Percentiles rank a stretch among this genome's conserved stretches.
Evolutionary conservation across 2,113 vertebrate genomes (phyloP).

Genomic region (Nesogale talazaci): DNA sequence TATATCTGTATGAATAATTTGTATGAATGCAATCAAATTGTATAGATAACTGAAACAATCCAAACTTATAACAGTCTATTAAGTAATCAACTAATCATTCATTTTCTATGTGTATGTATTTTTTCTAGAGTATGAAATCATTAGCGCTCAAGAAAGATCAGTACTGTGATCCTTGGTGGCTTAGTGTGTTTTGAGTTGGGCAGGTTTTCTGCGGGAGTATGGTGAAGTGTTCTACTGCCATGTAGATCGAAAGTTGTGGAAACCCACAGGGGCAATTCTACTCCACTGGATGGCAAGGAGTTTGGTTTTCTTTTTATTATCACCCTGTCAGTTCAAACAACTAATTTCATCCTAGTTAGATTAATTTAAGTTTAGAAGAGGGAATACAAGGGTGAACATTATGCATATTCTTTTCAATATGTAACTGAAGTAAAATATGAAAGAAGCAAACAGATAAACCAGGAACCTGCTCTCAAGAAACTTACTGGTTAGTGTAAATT

Average conservation of each 20-base stretch:
- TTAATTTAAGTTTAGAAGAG: slow-evolving; percentile 13
- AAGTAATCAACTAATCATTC: neutral
- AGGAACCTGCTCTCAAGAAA: slow-evolving; percentile 10
- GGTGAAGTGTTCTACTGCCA: no score
- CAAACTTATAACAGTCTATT: neutral
- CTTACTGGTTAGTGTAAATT: neutral
- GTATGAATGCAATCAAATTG: neutral
- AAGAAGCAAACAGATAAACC: neutral
- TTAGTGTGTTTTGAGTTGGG: no score
- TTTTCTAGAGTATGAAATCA: neutral
- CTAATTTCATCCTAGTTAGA: neutral
- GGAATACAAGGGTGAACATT: neutral
- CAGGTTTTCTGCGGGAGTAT: no score
- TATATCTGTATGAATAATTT: neutral
- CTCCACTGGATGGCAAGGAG: no score
- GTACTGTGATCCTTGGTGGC: neutral
- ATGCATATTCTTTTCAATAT: neutral
- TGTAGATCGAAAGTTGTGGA: no score
- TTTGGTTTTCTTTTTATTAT: neutral
- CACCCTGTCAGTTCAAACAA: neutral
- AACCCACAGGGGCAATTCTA: no score
- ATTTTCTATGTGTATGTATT: neutral
- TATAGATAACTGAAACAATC: neutral
- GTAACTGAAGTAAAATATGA: neutral
- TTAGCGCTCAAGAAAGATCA: neutral